Conservation (phyloP, 2,113 vertebrate genomes). For the Alaudala cheleensis region DNA sequence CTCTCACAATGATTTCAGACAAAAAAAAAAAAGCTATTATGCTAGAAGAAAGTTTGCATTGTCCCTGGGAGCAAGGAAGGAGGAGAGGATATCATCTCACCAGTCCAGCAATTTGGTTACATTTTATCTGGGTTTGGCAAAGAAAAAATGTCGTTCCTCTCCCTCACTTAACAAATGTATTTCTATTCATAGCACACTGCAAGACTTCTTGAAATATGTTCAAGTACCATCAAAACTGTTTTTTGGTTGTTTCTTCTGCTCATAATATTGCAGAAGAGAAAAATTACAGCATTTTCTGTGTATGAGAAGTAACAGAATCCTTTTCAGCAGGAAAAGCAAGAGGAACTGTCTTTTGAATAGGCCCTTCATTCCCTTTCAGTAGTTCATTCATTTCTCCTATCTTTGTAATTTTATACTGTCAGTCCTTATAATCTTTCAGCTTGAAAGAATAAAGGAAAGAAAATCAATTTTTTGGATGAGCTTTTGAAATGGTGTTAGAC, state of each 20-base stretch:
- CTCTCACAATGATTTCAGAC: background rate
- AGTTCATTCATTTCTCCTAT: conserved; percentile 26
- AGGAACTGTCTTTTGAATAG: conserved; percentile 27
- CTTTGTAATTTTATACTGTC: conserved; percentile 42
- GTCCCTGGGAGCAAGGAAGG: background rate
- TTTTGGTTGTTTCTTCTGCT: background rate
- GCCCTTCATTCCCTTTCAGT: conserved; percentile 34
- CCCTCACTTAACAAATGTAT: background rate
- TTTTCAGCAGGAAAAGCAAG: conserved; percentile 16
- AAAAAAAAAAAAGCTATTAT: background rate
- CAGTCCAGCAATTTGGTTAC: background rate
- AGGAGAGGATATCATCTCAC: background rate
- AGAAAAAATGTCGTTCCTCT: background rate
- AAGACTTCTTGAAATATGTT: background rate
- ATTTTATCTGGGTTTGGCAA: background rate
- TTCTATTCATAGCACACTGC: background rate
- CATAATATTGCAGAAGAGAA: background rate
- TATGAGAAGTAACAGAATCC: conserved; percentile 31
- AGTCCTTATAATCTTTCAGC: conserved; percentile 16
- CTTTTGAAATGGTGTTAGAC: conserved; percentile 13
- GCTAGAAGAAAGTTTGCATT: background rate
- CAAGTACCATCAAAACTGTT: background rate
- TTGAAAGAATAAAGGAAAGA: conserved; percentile 22
- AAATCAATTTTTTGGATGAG: background rate
- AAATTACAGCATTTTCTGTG: background rate